A percentile compares a stretch with the other conserved stretches of the same genome.
These are phyloP conservation scores for Psammodynastes pulverulentus DNA, from an alignment of 2,113 vertebrate species.

Conservation along the genomic window DNA sequence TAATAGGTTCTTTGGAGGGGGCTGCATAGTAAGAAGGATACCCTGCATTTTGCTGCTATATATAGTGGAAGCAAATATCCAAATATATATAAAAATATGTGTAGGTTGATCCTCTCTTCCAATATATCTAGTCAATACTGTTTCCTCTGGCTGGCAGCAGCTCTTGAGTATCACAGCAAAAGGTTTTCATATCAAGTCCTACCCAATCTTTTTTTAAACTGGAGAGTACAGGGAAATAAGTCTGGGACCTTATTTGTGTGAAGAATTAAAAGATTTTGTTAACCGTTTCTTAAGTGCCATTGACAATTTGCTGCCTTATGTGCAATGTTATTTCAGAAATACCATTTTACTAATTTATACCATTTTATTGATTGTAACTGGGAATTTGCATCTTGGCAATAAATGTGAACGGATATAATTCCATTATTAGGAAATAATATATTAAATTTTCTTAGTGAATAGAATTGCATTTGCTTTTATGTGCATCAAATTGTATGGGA, in stretches of 20 bases:
- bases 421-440: neutral
- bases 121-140: neutral
- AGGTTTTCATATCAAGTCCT: neutral
- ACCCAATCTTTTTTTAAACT: neutral
- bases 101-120: neutral
- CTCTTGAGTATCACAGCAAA: neutral
- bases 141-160: no score
- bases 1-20: neutral
- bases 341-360: constrained; percentile 20
- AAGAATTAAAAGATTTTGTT: neutral
- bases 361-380: neutral
- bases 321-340: constrained; percentile 50
- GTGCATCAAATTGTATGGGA: neutral
- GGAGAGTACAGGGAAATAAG: neutral
- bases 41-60: neutral
- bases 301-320: constrained; percentile 54
- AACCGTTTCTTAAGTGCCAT: constrained; percentile 24
- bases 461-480: neutral
- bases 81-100: neutral
- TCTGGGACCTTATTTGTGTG: neutral
- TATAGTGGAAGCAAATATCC: neutral
- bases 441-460: constrained; percentile 13
- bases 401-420: neutral
- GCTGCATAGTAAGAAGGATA: neutral
- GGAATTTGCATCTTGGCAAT: neutral